A percentile compares a stretch with the other conserved stretches of the same genome.
phyloP scores from a whole-genome alignment of 2,113 vertebrate species.

The Ophiodon elongatus region DNA sequence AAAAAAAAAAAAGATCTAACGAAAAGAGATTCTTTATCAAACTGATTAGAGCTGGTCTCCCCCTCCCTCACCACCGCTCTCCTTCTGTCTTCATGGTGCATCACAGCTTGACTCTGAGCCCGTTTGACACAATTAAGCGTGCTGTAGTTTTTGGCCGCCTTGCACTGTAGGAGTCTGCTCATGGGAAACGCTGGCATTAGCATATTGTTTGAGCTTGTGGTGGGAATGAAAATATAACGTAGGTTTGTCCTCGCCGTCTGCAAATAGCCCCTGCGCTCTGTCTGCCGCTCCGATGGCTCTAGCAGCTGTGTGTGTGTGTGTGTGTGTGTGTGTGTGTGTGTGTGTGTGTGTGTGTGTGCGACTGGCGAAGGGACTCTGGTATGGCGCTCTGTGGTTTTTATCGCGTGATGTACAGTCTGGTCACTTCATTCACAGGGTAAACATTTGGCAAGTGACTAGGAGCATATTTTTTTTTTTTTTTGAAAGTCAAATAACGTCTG shows the following conservation, averaged over 20 bases:
- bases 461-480: conserved; percentile 67
- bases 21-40: background rate
- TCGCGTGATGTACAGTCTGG: conserved; percentile 70
- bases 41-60: background rate
- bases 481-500: conserved; percentile 64
- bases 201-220: conserved; percentile 74
- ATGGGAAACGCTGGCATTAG: conserved; percentile 72
- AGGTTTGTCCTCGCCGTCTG: conserved; percentile 69
- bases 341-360: conserved; percentile 54
- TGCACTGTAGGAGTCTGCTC: conserved; percentile 40
- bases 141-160: conserved; percentile 54
- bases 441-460: conserved; percentile 59
- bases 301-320: conserved; percentile 72
- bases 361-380: conserved; percentile 43
- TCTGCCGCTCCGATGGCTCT: conserved; percentile 67
- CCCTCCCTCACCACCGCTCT: background rate
- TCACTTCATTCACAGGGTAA: conserved; percentile 69
- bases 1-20: background rate
- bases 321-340: too few species aligned
- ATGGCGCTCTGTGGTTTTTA: conserved; percentile 70
- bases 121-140: conserved; percentile 47
- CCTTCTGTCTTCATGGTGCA: background rate
- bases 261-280: conserved; percentile 67
- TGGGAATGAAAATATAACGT: conserved; percentile 64
- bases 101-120: conserved; percentile 23